Evolutionary conservation across 2,888 invertebrate genomes (phyloP), one percentile per base, ranked within the genome.

Genomic region (Lithophane ornitopus): DNA sequence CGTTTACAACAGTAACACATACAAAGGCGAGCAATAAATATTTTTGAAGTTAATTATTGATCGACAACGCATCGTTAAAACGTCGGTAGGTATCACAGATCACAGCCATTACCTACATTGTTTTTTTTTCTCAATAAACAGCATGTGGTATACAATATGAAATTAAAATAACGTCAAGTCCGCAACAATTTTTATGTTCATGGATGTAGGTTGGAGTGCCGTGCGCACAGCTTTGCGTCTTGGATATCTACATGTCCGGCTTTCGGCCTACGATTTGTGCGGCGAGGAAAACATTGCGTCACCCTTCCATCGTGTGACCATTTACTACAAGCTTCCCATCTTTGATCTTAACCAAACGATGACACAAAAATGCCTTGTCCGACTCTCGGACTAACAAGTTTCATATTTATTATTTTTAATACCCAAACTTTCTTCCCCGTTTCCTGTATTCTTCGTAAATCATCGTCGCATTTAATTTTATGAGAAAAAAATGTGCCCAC

Each of bases 141-240:
- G 68, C 82, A 87, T 86, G 79, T 80, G 86, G 80, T 81, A 82
- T 81, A 90, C 87, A 91, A 90, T 89, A 88, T 88, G 84, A 91
- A 90, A 91, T 92, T 90, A 92, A 92, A 91, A 91, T 87, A 92
- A 91, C 90, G 91, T 90, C 90, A 91, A 91, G 90, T 91, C 93
- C 90, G 90, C 89, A 89, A 91, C 87, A 90, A 90, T 93, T 94
- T 93, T 94, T 94, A 94, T 92, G 93, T 93, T 92, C 92, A 91
- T 94, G 91, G 94, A 94, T 94, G 94, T 95, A 94, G 95, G 94
- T 93, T 94, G 94, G 86, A 92, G 96, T 95, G 95, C 95, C 95
- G 96, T 96, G 96, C 92, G 96, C 95, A 95, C 90, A 93, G 91
- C 91, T 92, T 83, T 89, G 90, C 91, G 91, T 91, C 90, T 91